phyloP scores from a whole-genome alignment of 2,797 vertebrate species.

The Arrhamphus sclerolepis region DNA sequence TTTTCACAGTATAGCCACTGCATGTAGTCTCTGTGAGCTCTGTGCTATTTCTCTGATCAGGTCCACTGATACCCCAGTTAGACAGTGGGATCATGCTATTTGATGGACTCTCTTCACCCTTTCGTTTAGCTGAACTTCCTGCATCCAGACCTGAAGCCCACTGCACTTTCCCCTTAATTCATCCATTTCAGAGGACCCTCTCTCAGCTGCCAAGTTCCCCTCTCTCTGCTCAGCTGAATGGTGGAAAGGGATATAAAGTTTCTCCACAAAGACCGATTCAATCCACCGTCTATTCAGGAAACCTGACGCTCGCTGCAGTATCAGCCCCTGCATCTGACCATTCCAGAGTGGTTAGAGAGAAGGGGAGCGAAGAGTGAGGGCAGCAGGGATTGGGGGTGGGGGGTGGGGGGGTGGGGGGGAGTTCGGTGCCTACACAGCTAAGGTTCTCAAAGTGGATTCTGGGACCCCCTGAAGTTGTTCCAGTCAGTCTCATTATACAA shows the following conservation, averaged over 20 bases:
- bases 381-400: slow-evolving; percentile 25
- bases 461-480: slow-evolving; percentile 37
- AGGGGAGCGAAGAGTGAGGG: slow-evolving; percentile 63
- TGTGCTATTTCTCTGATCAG: slow-evolving; percentile 48
- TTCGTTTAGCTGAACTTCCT: slow-evolving; percentile 58
- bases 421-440: slow-evolving; percentile 28
- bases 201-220: slow-evolving; percentile 74
- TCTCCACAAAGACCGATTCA: slow-evolving; percentile 92
- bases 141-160: slow-evolving; percentile 58
- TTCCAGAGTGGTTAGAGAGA: slow-evolving; percentile 63
- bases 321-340: slow-evolving; percentile 78
- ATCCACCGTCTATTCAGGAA: slow-evolving; percentile 83
- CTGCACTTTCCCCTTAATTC: slow-evolving; percentile 64
- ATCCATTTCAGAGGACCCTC: slow-evolving; percentile 68
- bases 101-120: slow-evolving; percentile 67
- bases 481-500: slow-evolving; percentile 16
- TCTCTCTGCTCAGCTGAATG: slow-evolving; percentile 66
- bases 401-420: not conserved
- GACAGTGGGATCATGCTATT: slow-evolving; percentile 58
- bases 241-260: slow-evolving; percentile 90
- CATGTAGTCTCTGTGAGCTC: not conserved
- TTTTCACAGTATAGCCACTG: too few relatives aligned
- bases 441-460: slow-evolving; percentile 53
- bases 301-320: slow-evolving; percentile 87
- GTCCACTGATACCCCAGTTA: slow-evolving; percentile 60